These are phyloP conservation scores for Sminthopsis crassicaudata DNA, from an alignment of 2,113 vertebrate genomes.

Conservation along the genomic window DNA sequence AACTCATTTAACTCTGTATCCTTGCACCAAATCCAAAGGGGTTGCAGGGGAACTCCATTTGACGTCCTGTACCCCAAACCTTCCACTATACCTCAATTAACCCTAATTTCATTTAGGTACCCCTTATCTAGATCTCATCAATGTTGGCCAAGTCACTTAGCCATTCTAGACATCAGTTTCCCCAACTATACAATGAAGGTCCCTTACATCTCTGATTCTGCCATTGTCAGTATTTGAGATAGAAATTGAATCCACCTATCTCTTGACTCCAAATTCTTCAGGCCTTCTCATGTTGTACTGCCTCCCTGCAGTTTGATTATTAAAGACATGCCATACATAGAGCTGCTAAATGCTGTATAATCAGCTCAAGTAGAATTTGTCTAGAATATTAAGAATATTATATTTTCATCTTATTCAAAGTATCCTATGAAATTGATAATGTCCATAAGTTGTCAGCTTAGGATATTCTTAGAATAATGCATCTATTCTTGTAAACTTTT, in stretches of 20 bases:
- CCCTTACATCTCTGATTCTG: background rate
- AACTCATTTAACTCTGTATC: no score
- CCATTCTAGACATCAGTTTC: background rate
- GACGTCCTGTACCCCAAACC: no score
- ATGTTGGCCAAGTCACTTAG: background rate
- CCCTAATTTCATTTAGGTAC: no score
- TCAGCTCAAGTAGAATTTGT: background rate
- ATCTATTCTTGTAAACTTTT: background rate
- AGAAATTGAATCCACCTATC: background rate
- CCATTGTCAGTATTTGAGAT: background rate
- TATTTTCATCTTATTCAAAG: background rate
- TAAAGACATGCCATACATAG: background rate
- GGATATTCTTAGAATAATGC: background rate
- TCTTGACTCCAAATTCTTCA: background rate
- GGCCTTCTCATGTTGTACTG: background rate
- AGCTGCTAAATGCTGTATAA: background rate
- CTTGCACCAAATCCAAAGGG: no score
- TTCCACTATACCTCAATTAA: no score
- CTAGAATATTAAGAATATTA: background rate
- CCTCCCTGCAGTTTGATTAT: background rate
- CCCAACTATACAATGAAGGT: background rate
- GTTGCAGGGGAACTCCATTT: no score
- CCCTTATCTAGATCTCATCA: no score
- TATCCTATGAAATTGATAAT: background rate
- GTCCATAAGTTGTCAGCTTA: background rate